Evolutionary conservation across 2,888 invertebrate genomes (phyloP).

Genomic region (Hololepta plana): DNA sequence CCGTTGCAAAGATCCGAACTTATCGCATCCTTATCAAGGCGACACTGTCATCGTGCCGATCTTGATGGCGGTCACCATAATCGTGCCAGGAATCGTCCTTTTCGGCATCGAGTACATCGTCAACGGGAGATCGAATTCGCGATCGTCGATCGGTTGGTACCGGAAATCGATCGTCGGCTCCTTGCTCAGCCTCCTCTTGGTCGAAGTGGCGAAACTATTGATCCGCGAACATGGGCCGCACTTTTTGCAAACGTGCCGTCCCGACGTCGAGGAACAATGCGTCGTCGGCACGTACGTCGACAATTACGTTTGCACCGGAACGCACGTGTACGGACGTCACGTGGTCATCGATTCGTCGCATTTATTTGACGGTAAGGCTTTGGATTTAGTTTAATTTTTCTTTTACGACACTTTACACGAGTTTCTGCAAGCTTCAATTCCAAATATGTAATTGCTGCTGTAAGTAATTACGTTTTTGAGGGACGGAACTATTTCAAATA

Average conservation of each 20-base stretch:
- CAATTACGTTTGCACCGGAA: conserved; percentile 46
- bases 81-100: conserved; percentile 36
- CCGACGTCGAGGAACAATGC: conserved; percentile 45
- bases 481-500: too few relatives aligned
- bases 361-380: conserved; percentile 42
- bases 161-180: conserved; percentile 36
- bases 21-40: conserved; percentile 45
- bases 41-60: conserved; percentile 44
- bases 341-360: conserved; percentile 42
- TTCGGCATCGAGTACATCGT: conserved; percentile 17
- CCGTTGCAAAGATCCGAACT: conserved; percentile 50
- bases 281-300: conserved; percentile 39
- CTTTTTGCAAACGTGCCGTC: conserved; percentile 54
- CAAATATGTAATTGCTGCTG: too few relatives aligned
- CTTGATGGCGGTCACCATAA: conserved; percentile 34
- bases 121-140: too few relatives aligned
- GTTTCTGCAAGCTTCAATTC: too few relatives aligned
- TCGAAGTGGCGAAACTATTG: conserved; percentile 44
- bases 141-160: conserved; percentile 22
- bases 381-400: neutral
- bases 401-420: too few relatives aligned
- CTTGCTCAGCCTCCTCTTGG: conserved; percentile 38
- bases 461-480: too few relatives aligned
- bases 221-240: conserved; percentile 59
- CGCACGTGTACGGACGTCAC: conserved; percentile 30